Conservation (phyloP, 1,140 invertebrate species). For the Heliconius eleuchia region DNA sequence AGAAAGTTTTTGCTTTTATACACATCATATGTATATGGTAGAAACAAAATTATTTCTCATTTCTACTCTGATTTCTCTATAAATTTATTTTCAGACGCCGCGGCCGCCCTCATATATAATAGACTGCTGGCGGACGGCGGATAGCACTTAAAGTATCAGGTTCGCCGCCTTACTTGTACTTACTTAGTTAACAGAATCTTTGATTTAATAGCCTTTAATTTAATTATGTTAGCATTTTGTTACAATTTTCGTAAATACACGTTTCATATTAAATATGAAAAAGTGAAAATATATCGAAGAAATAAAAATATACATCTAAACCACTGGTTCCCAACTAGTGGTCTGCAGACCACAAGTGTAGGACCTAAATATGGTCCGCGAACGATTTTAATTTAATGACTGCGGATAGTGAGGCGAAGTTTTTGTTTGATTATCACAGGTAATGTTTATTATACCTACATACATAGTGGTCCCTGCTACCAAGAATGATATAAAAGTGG, state of each 20-base stretch:
- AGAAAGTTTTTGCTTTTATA: no score
- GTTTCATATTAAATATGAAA: background rate
- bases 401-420: no score
- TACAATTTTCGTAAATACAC: background rate
- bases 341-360: no score
- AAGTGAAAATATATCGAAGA: no score
- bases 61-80: background rate
- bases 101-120: background rate
- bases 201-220: background rate
- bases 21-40: background rate
- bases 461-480: no score
- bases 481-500: no score
- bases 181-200: background rate
- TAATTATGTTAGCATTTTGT: background rate
- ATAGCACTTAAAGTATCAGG: conserved; percentile 26
- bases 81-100: background rate
- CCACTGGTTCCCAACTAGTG: no score
- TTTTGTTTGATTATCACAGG: no score
- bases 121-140: conserved; percentile 11
- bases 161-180: conserved; percentile 1
- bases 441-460: no score
- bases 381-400: no score
- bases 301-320: no score
- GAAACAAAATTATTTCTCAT: background rate
- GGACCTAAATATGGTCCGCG: no score